Evolutionary conservation across 1,140 invertebrate species (phyloP), one percentile per base, ranked within the genome.

Genomic region (Xylocopa sonorina): DNA sequence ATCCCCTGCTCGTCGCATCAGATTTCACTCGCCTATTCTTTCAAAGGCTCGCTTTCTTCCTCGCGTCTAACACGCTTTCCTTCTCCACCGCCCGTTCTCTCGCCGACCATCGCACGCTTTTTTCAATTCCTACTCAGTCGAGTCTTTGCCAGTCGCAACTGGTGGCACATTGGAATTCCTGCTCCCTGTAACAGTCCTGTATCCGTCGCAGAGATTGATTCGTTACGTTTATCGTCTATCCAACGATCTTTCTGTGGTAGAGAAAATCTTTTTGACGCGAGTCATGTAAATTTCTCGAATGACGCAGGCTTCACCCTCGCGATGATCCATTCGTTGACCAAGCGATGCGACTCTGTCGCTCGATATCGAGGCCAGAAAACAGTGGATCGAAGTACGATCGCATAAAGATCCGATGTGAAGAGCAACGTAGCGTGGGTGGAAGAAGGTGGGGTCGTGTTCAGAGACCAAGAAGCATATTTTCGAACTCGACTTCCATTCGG

Each of bases 391-490:
- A n/a, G 55, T 53, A 32, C 46, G 51, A 34, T 32, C 46, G 69
- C 78, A 86, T 86, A 86, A 86, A 86, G 72, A 86, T 85, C 67
- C 66, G 12, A 41, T 51, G 74, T 86, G 41, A 34, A 48, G n/a
- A 46, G 34, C 46, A 55, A n/a, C n/a, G 27, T 43, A 34, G 27
- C 53, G 27, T 16, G 68, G 78, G 46, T 57, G 62, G 60, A n/a
- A 3, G 14, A 21, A 0, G 2, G 27, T 48, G 34, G 46, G 38
- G 27, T 32, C 24, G 27, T 77, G 58, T 72, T 84, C 77, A 57
- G 51, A 48, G 32, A 24, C n/a, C 32, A 50, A 84, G 78, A 50
- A 84, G 78, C 86, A 88, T 88, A 87, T 88, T 88, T 87, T 86
- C 68, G 50, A 57, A 64, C 53, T 68, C 71, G 64, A 86, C 78